phyloP scores from a whole-genome alignment of 2,888 invertebrate species.

The Stenolophus ochropezus region DNA sequence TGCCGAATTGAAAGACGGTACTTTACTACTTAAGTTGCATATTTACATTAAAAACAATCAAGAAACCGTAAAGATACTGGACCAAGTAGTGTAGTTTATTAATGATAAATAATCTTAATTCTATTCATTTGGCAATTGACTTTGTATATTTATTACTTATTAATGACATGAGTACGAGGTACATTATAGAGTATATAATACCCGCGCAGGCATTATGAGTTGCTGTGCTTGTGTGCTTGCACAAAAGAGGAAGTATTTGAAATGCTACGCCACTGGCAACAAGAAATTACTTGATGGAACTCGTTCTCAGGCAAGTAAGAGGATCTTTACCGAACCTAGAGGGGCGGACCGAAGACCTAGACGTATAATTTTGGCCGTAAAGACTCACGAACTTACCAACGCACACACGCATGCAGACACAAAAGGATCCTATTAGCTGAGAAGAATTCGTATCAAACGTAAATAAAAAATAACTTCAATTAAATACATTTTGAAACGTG shows the following conservation, averaged over 20 bases:
- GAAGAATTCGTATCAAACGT: too few relatives aligned
- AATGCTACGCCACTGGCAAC: not conserved
- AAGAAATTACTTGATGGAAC: constrained; percentile 17
- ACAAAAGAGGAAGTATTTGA: not conserved
- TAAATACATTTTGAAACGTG: too few relatives aligned
- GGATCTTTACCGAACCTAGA: constrained; percentile 33
- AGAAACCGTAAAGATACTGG: not conserved
- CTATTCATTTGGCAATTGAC: too few relatives aligned
- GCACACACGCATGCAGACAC: not conserved
- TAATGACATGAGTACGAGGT: too few relatives aligned
- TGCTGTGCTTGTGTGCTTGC: too few relatives aligned
- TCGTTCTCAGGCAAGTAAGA: constrained; percentile 1
- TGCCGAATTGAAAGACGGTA: not conserved
- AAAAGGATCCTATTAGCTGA: not conserved
- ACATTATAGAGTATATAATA: too few relatives aligned
- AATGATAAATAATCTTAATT: too few relatives aligned
- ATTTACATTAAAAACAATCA: constrained; percentile 7
- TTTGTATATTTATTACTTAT: too few relatives aligned
- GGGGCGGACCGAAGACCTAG: constrained; percentile 31
- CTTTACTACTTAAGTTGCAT: not conserved
- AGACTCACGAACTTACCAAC: not conserved
- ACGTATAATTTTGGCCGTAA: constrained; percentile 42
- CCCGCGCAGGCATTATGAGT: too few relatives aligned
- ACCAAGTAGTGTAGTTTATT: too few relatives aligned
- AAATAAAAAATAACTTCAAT: too few relatives aligned